These are phyloP conservation scores for Ophion slaviceki DNA, from an alignment of 2,888 invertebrate genomes.

Conservation along the genomic window DNA sequence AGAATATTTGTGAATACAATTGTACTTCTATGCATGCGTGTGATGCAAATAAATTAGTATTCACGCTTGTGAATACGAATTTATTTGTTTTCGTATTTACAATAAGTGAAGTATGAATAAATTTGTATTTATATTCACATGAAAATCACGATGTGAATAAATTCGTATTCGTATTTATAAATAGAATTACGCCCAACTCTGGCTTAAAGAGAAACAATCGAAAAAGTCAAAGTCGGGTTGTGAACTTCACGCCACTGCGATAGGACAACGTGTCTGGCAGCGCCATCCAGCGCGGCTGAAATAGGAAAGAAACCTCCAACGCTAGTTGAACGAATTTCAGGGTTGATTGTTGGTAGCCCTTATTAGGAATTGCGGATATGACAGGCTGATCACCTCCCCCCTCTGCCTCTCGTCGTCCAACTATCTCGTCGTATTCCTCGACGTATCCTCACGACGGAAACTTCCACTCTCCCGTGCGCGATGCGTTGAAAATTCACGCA, in stretches of 20 bases:
- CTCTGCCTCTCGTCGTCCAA: conserved; percentile 12
- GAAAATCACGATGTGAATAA: too few species aligned
- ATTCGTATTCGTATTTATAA: too few species aligned
- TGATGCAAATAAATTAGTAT: too few species aligned
- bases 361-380: conserved; percentile 29
- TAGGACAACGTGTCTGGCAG: not conserved
- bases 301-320: not conserved
- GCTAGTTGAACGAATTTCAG: conserved; percentile 7
- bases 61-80: too few species aligned
- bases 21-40: too few species aligned
- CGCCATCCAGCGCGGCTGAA: conserved; percentile 2
- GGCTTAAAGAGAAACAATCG: too few species aligned
- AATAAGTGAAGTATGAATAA: too few species aligned
- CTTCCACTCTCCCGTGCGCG: conserved; percentile 52
- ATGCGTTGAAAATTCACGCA: conserved; percentile 30
- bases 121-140: too few species aligned
- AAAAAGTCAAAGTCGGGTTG: not conserved
- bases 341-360: conserved; percentile 6
- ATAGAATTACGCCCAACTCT: too few species aligned
- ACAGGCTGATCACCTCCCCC: conserved; percentile 29
- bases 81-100: too few species aligned
- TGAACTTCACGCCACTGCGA: not conserved
- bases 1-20: too few species aligned
- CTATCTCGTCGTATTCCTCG: conserved; percentile 38
- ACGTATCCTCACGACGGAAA: conserved; percentile 59